Evolutionary conservation across 2,113 vertebrate species (phyloP), one percentile per base, ranked within the genome.

Genomic region (Bos indicus): DNA sequence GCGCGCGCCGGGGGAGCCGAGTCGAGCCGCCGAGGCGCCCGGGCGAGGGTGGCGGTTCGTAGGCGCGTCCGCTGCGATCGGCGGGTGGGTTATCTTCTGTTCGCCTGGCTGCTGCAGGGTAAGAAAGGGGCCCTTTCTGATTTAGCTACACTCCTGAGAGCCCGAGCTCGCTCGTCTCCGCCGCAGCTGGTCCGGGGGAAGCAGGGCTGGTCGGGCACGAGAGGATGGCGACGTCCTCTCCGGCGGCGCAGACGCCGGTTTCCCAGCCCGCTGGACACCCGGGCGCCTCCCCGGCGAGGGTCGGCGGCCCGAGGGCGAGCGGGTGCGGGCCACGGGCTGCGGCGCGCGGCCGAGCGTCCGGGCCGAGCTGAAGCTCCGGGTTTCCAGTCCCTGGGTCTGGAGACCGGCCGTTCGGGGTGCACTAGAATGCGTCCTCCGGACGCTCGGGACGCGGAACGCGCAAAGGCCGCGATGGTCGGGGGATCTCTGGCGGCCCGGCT

Each of bases 281-380:
- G 13, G 54, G 12, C 14, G 43, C 71, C 23, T 54, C 46, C 71
- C 23, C 2, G 13, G 90, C 6, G 8, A 17, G 93, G 62, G 48
- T 16, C 43, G 4, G 40, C 14, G 26, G 83, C 77, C 17, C 1
- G 25, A 57, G 60, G 52, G 54, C 56, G 36, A 60, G 60, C 54
- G 10, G 71, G 23, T 10, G 40, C 83, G 2, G 25, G 89, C 78
- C 3, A 2, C 0, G n/a, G 17, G 33, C 30, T 15, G 28, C 11
- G 0, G 59, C 14, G 84, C 16, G 48, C 67, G 0, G 4, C 52
- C 16, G 0, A 3, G 82, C 28, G 7, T 19, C 56, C 2, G 0
- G 51, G 36, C 59, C 67, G 1, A 8, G 83, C 91, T 0, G 60
- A 43, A 87, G 60, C 48, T 25, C 16, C 15, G 56, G 14, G 86